Evolutionary conservation across 1,140 invertebrate species (phyloP), one percentile per base, ranked within the genome.

Genomic region (Atta cephalotes): DNA sequence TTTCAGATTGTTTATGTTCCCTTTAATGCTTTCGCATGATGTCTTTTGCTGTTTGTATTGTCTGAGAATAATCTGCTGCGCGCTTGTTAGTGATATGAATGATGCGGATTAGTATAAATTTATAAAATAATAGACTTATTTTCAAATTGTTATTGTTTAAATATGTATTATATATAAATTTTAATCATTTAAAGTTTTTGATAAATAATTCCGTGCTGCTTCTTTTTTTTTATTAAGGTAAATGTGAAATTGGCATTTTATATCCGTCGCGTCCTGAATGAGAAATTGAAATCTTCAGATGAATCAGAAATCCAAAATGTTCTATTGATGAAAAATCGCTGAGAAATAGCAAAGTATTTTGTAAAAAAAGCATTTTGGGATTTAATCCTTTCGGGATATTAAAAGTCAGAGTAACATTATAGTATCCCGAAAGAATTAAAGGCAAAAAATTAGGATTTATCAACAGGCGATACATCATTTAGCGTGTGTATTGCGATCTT

Each of bases 11-110:
- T 39, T 45, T 45, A 10, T 45, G 10, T 45, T 45, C 10, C 39
- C 39, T 56, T 56, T 56, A 60, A n/a, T 3, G 14, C 21, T n/a
- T 39, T 35, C 21, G 12, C 21, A 12, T 3, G n/a, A 45, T 53
- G 49, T 81, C n/a, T 81, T 45, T 81, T 72, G 56, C 25, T 16
- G 25, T 60, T 62, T 82, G 49, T 56, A 25, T 82, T 62, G 79
- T 21, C 0, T 51, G 39, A 53, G 51, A 58, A 9, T 9, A 74
- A 82, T 82, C 21, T 60, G 53, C 58, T 56, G 6, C 60, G 56
- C 66, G 45, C n/a, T 86, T 76, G 85, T 88, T 86, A 88, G 60
- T 89, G 58, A 76, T 86, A 86, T 63, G 63, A 65, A 6, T 53
- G 60, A 85, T 78, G 60, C 28, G 35, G 39, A 74, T 82, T 74